phyloP scores from a whole-genome alignment of 2,113 vertebrate species.

The Hoplias malabaricus region DNA sequence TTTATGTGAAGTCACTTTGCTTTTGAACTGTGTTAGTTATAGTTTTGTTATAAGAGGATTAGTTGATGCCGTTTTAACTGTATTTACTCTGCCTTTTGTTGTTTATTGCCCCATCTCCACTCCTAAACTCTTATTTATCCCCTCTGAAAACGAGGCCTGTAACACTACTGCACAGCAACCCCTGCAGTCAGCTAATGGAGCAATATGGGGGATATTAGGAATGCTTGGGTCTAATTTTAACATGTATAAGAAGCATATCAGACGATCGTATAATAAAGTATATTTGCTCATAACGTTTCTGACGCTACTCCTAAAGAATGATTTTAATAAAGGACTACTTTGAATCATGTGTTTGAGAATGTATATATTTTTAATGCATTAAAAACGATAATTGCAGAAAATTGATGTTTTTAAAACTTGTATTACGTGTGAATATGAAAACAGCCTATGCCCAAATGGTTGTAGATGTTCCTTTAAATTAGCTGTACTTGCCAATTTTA shows the following conservation, averaged over 20 bases:
- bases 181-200: neutral
- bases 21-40: slow-evolving; percentile 1
- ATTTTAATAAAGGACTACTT: slow-evolving; percentile 3
- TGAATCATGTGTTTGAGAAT: neutral
- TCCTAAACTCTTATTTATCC: neutral
- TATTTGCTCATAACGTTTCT: slow-evolving; percentile 40
- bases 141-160: neutral
- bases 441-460: too few relatives aligned
- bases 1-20: neutral
- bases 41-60: neutral
- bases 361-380: neutral
- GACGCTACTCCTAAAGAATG: neutral
- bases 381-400: neutral
- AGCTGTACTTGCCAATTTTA: too few relatives aligned
- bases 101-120: neutral
- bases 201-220: slow-evolving; percentile 30
- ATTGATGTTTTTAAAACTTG: too few relatives aligned
- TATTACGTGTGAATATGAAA: too few relatives aligned
- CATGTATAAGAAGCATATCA: slow-evolving; percentile 18
- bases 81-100: neutral
- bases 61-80: neutral
- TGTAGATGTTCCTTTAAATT: too few relatives aligned
- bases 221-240: slow-evolving; percentile 38
- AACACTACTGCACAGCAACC: slow-evolving; percentile 37
- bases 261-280: slow-evolving; percentile 41